phyloP scores from a whole-genome alignment of 2,113 vertebrate species.

The Takifugu flavidus region DNA sequence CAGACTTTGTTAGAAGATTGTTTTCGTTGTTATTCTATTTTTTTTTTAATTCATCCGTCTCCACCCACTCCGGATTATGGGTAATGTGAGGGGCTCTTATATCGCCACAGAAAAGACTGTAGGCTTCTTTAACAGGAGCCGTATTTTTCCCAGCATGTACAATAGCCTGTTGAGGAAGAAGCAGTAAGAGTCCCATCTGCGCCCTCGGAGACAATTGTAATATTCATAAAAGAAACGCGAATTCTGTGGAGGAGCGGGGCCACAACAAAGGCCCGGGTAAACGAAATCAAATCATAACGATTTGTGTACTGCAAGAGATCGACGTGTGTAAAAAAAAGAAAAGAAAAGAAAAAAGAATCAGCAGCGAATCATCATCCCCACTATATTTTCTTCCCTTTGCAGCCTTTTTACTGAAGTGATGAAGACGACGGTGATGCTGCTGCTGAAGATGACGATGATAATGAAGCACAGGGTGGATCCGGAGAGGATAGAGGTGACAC shows the following conservation, averaged over 20 bases:
- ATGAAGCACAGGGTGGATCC: constrained; percentile 43
- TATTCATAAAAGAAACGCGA: background rate
- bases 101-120: background rate
- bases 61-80: too few relatives aligned
- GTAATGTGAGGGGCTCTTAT: background rate
- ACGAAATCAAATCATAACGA: background rate
- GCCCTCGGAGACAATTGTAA: background rate
- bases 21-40: too few relatives aligned
- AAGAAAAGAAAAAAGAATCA: constrained; percentile 5
- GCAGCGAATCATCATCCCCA: constrained; percentile 17
- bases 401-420: constrained; percentile 41
- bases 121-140: too few relatives aligned
- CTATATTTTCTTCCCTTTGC: constrained; percentile 24
- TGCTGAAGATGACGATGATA: constrained; percentile 28
- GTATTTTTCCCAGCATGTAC: background rate
- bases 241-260: background rate
- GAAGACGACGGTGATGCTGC: constrained; percentile 25
- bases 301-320: background rate
- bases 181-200: background rate
- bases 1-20: too few relatives aligned
- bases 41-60: too few relatives aligned
- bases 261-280: background rate
- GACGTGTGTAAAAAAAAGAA: background rate
- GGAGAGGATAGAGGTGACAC: constrained; percentile 59
- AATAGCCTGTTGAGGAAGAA: background rate